These are phyloP conservation scores for Dendrocincla fuliginosa DNA, from an alignment of 2,797 vertebrate genomes.

Conservation along the genomic window DNA sequence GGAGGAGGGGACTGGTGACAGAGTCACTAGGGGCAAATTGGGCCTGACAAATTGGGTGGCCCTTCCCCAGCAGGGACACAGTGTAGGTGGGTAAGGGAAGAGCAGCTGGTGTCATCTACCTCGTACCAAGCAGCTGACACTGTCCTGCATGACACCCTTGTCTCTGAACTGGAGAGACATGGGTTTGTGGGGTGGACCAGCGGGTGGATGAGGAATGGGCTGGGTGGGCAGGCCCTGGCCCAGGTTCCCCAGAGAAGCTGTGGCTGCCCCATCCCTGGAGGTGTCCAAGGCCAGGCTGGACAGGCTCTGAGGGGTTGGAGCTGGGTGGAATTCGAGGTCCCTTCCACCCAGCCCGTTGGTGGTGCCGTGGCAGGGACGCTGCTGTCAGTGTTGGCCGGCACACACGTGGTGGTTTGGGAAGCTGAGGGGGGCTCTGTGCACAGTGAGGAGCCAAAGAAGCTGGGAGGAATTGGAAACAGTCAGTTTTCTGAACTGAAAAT, in stretches of 20 bases:
- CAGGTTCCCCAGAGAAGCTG: not conserved
- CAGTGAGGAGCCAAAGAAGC: not conserved
- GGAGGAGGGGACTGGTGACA: not conserved
- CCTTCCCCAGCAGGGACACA: not conserved
- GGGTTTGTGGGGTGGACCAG: not conserved
- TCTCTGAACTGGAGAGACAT: rapidly evolving
- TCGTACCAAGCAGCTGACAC: not conserved
- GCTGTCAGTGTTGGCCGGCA: rapidly evolving
- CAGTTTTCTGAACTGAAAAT: not conserved
- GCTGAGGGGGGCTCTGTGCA: not conserved
- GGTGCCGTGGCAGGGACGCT: not conserved
- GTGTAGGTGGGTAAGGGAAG: not conserved
- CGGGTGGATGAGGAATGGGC: not conserved
- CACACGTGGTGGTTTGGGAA: rapidly evolving
- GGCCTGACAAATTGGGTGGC: not conserved
- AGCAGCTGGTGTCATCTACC: rapidly evolving
- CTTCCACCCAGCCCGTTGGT: rapidly evolving
- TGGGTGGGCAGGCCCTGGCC: not conserved
- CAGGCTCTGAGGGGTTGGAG: not conserved
- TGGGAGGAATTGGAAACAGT: not conserved
- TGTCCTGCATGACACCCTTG: not conserved
- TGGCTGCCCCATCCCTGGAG: not conserved
- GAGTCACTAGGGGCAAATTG: not conserved
- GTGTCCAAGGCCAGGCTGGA: not conserved
- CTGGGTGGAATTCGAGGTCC: not conserved